A percentile compares a stretch with the other conserved stretches of the same genome.
Evolutionary conservation across 2,113 vertebrate species (phyloP).

Genomic region (Amia ocellicauda): DNA sequence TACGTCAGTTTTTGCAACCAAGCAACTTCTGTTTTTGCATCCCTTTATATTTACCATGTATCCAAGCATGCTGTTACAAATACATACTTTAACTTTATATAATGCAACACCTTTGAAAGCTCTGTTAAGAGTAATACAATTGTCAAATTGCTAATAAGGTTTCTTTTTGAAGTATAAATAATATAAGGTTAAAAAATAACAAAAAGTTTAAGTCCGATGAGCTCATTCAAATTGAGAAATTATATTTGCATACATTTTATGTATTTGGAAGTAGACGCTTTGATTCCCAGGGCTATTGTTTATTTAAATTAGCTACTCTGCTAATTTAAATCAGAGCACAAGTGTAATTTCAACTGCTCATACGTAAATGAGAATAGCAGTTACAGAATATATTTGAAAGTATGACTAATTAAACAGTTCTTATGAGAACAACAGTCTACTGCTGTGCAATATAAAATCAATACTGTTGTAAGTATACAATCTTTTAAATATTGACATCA

Average conservation of each 20-base stretch:
- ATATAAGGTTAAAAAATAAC: slow-evolving; percentile 7
- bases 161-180: slow-evolving; percentile 19
- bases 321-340: slow-evolving; percentile 1
- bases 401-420: too few relatives aligned
- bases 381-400: too few relatives aligned
- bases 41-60: too few relatives aligned
- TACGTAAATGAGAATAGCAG: too few relatives aligned
- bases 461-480: too few relatives aligned
- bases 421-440: too few relatives aligned
- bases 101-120: slow-evolving; percentile 8
- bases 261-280: not conserved
- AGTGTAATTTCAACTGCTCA: too few relatives aligned
- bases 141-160: slow-evolving; percentile 10
- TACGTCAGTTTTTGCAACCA: too few relatives aligned
- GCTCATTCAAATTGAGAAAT: not conserved
- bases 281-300: not conserved
- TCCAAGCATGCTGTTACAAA: too few relatives aligned
- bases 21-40: too few relatives aligned
- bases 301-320: slow-evolving; percentile 4
- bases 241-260: not conserved
- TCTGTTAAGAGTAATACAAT: slow-evolving; percentile 8
- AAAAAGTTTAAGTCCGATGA: not conserved
- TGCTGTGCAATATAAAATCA: too few relatives aligned
- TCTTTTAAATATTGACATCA: too few relatives aligned
- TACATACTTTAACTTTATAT: not conserved